These are phyloP conservation scores for Anolis apletophallus DNA, from an alignment of 2,797 vertebrate species.

Conservation along the genomic window DNA sequence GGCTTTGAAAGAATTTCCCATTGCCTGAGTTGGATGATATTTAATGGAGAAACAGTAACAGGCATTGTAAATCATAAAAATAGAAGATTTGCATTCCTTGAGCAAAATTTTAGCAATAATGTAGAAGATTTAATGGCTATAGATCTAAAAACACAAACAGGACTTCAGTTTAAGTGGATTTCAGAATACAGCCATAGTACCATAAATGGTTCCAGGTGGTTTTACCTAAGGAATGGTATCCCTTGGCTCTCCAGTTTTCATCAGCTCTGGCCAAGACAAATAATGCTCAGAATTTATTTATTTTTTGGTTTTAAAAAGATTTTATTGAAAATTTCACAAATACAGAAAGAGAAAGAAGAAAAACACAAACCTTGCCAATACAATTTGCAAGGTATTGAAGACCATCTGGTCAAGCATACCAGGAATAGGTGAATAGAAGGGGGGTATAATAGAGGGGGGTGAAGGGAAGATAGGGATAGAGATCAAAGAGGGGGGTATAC, in stretches of 20 bases:
- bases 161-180: not conserved
- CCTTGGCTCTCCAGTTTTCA: not conserved
- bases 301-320: too few species aligned
- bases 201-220: not conserved
- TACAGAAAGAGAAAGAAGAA: too few species aligned
- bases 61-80: not conserved
- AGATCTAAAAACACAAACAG: not conserved
- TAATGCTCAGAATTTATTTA: too few species aligned
- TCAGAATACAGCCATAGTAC: not conserved
- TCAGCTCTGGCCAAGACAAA: not conserved
- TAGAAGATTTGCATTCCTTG: not conserved
- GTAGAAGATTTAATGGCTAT: not conserved
- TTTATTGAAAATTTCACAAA: too few species aligned
- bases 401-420: too few species aligned
- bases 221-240: not conserved
- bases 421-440: too few species aligned
- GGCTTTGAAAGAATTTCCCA: not conserved
- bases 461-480: too few species aligned
- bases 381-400: too few species aligned
- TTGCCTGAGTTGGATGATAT: not conserved
- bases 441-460: too few species aligned
- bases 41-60: conserved; percentile 4
- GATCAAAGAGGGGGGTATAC: too few species aligned
- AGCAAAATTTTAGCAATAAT: not conserved
- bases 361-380: too few species aligned